phyloP scores from a whole-genome alignment of 2,888 invertebrate species.

The Hypselothyrea guttata region DNA sequence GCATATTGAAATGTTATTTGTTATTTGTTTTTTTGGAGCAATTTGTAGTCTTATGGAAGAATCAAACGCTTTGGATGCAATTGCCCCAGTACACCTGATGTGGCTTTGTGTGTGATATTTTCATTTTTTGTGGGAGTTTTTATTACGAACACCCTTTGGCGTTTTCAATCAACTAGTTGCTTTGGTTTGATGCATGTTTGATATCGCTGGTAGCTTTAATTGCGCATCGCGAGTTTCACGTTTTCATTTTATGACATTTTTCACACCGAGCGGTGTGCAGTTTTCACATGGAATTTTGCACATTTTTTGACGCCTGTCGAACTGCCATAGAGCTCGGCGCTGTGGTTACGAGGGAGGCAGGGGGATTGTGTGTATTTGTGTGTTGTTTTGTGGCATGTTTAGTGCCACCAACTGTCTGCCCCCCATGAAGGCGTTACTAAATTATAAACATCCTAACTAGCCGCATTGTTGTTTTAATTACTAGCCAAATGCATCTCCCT shows the following conservation, averaged over 20 bases:
- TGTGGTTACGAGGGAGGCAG: neutral
- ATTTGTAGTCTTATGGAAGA: too few species aligned
- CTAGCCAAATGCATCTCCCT: constrained; percentile 20
- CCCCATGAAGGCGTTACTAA: neutral
- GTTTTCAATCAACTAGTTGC: constrained; percentile 33
- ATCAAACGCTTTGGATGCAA: neutral
- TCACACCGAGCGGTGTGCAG: constrained; percentile 2
- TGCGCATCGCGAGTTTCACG: constrained; percentile 24
- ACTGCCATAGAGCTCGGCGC: neutral
- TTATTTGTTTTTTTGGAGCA: too few species aligned
- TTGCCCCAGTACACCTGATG: constrained; percentile 26
- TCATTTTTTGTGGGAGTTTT: too few species aligned
- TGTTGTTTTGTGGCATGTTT: neutral
- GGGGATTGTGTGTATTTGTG: constrained; percentile 3
- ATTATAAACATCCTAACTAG: constrained; percentile 21
- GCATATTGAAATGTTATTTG: too few species aligned
- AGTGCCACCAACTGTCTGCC: too few species aligned
- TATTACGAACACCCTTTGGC: too few species aligned
- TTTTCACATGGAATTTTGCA: too few species aligned
- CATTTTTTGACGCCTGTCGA: constrained; percentile 6
- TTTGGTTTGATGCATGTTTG: constrained; percentile 7
- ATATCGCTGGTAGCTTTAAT: too few species aligned
- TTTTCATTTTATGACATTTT: constrained; percentile 51
- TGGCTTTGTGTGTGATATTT: too few species aligned
- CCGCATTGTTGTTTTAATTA: constrained; percentile 46